phyloP scores from a whole-genome alignment of 2,888 invertebrate species.

The Drosophila melanocephala region DNA sequence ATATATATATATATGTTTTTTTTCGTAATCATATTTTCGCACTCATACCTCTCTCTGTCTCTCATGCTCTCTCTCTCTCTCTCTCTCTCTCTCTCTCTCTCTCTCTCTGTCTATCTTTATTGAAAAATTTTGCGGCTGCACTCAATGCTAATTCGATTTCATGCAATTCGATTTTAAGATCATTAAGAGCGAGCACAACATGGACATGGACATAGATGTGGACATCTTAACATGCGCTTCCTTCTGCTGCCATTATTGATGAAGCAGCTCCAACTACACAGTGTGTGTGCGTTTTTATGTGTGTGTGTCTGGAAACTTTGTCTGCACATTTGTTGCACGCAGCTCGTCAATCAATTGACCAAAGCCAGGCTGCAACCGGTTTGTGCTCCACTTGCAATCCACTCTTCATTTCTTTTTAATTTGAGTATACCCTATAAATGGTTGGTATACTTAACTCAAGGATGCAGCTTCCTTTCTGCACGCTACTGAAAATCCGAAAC shows the following conservation, averaged over 20 bases:
- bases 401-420: conserved; percentile 14
- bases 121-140: conserved; percentile 64
- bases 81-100: conserved; percentile 25
- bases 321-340: conserved; percentile 75
- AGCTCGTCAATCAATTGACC: conserved; percentile 78
- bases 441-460: neutral
- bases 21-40: neutral
- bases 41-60: conserved; percentile 28
- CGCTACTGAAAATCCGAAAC: neutral
- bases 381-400: conserved; percentile 62
- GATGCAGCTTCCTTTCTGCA: neutral
- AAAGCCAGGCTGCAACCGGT: conserved; percentile 68
- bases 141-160: conserved; percentile 70
- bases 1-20: neutral
- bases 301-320: conserved; percentile 50
- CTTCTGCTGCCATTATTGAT: conserved; percentile 73
- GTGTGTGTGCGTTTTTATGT: conserved; percentile 40
- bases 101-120: conserved; percentile 49
- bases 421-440: conserved; percentile 15
- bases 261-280: conserved; percentile 34
- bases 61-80: conserved; percentile 26
- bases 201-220: conserved; percentile 64
- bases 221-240: conserved; percentile 79
- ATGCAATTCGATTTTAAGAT: conserved; percentile 72
- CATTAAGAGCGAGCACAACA: conserved; percentile 71